phyloP scores from a whole-genome alignment of 2,113 vertebrate species.

The Chamaetylas fuelleborni region DNA sequence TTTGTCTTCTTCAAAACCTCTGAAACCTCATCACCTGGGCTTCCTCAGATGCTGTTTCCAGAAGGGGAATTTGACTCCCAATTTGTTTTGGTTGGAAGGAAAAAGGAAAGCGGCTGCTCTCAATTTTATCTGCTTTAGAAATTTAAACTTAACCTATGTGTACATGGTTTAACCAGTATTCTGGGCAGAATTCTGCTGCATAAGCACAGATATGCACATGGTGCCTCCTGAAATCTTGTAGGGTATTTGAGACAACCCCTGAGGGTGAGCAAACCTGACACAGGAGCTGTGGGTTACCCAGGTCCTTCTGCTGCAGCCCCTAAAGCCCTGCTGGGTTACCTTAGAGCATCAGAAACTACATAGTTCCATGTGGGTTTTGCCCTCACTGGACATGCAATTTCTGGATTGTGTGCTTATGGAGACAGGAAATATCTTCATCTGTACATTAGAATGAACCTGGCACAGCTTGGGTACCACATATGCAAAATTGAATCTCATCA shows the following conservation, averaged over 20 bases:
- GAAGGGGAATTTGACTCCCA: background rate
- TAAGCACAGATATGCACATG: rapidly evolving
- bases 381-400: background rate
- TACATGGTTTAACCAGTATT: background rate
- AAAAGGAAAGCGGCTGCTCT: background rate
- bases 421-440: background rate
- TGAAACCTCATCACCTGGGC: background rate
- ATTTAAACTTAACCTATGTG: background rate
- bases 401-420: background rate
- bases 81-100: background rate
- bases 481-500: constrained; percentile 19
- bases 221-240: background rate
- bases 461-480: background rate
- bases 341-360: background rate
- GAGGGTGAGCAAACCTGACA: background rate
- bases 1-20: background rate
- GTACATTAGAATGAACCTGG: background rate
- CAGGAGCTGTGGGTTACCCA: background rate
- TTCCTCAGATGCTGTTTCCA: background rate
- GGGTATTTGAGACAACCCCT: rapidly evolving
- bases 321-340: background rate
- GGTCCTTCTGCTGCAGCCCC: background rate
- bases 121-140: background rate
- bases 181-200: background rate
- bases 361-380: background rate